Evolutionary conservation across 2,888 invertebrate species (phyloP), one percentile per base, ranked within the genome.

Genomic region (Diplolepis rosae): DNA sequence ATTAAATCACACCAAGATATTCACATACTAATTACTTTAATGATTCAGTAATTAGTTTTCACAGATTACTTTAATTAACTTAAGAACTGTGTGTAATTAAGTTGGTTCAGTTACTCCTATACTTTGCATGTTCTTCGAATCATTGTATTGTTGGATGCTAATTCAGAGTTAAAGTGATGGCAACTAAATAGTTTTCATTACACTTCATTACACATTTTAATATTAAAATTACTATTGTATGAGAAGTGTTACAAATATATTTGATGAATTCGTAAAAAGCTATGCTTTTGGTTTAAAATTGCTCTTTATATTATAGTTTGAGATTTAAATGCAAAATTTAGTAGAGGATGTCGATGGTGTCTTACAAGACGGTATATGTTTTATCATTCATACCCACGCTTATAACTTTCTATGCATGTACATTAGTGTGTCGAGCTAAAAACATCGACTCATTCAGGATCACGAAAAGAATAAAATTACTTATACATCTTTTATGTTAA

Each of bases 341-440:
- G n/a, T n/a, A n/a, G 48, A 22, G 22, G 18, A 54, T 30, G 30
- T 30, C 30, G 15, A n/a, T 30, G 30, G 30, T 11, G 15, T 4
- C 30, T 54, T 54, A 18, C 4, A 32, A 32, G 27, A n/a, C n/a
- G n/a, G n/a, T 30, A 15, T 54, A 18, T 18, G 30, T 54, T 30
- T 32, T 32, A 54, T 54, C 30, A 54, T 54, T 15, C 32, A 18
- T 32, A 54, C 54, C 54, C 54, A 54, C 54, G 54, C 54, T 54
- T 32, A 9, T 54, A 54, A 28, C 52, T 52, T 52, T 52, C 52
- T 54, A 30, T 54, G 11, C n/a, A 22, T 22, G 22, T 48, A 22
- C 4, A 22, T 9, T 18, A 27, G 13, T 15, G 28, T 18, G 2
- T 54, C 32, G 30, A 54, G 42, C 42, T 42, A n/a, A 42, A 42